Conservation (phyloP, 2,797 vertebrate genomes). For the Eulemur coronatus region DNA sequence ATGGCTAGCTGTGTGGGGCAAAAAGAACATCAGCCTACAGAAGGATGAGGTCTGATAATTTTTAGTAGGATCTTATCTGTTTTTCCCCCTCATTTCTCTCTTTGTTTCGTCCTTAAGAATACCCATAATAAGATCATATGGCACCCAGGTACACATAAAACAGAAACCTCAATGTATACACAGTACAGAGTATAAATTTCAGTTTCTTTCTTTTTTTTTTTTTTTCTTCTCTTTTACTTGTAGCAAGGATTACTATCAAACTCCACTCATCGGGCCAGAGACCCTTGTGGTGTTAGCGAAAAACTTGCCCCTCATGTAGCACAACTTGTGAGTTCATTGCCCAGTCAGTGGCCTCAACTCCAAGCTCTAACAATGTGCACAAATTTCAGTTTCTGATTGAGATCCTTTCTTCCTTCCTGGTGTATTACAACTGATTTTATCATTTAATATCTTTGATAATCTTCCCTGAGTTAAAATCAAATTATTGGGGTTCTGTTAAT, state of each 20-base stretch:
- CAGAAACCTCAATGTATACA: background rate
- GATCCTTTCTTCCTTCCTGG: background rate
- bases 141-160: background rate
- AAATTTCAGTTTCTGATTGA: background rate
- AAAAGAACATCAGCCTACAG: background rate
- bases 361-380: conserved; percentile 87
- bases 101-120: conserved; percentile 32
- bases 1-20: background rate
- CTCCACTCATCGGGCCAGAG: conserved; percentile 89
- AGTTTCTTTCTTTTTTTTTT: background rate
- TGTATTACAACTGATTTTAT: background rate
- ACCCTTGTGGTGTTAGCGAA: conserved; percentile 91
- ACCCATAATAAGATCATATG: background rate
- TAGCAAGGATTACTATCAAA: conserved; percentile 92
- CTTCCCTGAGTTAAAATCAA: conserved; percentile 25
- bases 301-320: conserved; percentile 86
- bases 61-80: background rate
- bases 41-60: background rate
- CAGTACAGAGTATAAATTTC: background rate
- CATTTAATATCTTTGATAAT: background rate
- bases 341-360: conserved; percentile 76
- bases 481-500: background rate
- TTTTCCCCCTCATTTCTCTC: background rate
- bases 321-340: conserved; percentile 84
- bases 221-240: conserved; percentile 69